Percentiles rank a stretch among this genome's conserved stretches.
Conservation (phyloP, 2,797 vertebrate species). For the Chelidonichthys spinosus region DNA sequence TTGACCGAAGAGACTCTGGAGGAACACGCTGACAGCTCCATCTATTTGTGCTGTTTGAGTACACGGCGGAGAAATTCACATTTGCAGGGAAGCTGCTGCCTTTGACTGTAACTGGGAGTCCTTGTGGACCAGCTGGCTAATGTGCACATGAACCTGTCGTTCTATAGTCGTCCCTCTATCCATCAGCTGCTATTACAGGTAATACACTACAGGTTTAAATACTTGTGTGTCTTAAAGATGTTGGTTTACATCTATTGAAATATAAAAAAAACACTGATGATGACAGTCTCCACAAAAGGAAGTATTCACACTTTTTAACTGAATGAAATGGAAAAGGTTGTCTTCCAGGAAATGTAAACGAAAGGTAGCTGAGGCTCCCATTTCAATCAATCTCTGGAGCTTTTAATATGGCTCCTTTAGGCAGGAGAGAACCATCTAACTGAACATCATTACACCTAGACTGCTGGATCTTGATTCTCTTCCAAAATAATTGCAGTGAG, state of each 20-base stretch:
- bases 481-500: constrained; percentile 12
- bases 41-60: constrained; percentile 9
- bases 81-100: background rate
- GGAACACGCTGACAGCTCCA: constrained; percentile 16
- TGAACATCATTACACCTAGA: background rate
- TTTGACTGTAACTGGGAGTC: background rate
- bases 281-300: background rate
- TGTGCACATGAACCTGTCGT: background rate
- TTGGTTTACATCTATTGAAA: background rate
- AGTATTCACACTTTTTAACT: background rate
- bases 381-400: constrained; percentile 6
- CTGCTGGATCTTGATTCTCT: constrained; percentile 10
- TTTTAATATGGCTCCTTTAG: constrained; percentile 17
- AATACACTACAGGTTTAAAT: background rate
- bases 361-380: background rate
- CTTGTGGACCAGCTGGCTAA: background rate
- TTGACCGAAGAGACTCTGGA: constrained; percentile 28
- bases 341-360: background rate
- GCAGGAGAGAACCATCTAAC: background rate
- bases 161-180: background rate
- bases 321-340: background rate
- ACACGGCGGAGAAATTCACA: constrained; percentile 5
- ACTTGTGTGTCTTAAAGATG: background rate
- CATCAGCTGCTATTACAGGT: background rate
- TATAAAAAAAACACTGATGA: background rate